phyloP scores from a whole-genome alignment of 2,888 invertebrate species.

The Imbricaverruca yamaguchii region DNA sequence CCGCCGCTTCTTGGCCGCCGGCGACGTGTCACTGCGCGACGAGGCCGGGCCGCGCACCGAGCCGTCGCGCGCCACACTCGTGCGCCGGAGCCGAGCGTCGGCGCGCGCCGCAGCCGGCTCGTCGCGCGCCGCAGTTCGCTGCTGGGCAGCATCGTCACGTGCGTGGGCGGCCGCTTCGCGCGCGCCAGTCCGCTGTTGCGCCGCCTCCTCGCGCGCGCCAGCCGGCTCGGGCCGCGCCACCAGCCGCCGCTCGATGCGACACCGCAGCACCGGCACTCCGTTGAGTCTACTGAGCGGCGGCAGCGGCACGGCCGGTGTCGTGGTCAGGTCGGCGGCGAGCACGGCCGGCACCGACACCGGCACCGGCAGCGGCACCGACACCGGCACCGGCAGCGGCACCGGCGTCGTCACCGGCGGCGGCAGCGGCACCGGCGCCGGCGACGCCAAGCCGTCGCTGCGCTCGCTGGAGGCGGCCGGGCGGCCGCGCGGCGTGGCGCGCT shows the following conservation, averaged over 20 bases:
- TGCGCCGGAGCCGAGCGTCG: neutral
- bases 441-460: neutral
- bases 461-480: conserved; percentile 22
- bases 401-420: neutral
- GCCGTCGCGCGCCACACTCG: neutral
- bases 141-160: neutral
- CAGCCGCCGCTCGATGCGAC: conserved; percentile 16
- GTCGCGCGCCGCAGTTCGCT: neutral
- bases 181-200: neutral
- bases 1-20: neutral
- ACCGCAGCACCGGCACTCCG: conserved; percentile 20
- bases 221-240: neutral
- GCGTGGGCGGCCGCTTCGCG: neutral
- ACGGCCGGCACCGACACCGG: conserved; percentile 25
- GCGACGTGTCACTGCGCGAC: neutral
- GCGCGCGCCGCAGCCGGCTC: neutral
- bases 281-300: conserved; percentile 2
- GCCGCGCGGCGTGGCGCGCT: neutral
- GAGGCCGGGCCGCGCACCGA: neutral
- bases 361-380: neutral
- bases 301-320: conserved; percentile 9
- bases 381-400: neutral
- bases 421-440: neutral
- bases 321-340: neutral
- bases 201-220: neutral